Conservation (phyloP, 2,113 vertebrate species). For the Chaenocephalus aceratus region DNA sequence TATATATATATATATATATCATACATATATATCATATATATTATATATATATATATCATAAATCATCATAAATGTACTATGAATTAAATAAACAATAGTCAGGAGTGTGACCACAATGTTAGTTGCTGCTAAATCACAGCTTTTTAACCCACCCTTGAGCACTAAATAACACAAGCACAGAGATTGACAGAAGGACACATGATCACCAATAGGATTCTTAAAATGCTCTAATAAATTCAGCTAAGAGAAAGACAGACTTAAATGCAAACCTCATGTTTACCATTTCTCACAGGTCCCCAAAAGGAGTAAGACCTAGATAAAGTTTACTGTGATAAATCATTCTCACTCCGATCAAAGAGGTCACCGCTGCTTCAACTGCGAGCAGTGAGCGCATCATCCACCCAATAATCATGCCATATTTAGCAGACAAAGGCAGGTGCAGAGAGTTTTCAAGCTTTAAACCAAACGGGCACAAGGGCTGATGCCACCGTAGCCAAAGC, state of each 20-base stretch:
- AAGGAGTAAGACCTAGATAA: constrained; percentile 58
- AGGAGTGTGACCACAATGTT: constrained; percentile 76
- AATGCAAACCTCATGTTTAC: constrained; percentile 70
- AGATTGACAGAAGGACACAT: constrained; percentile 78
- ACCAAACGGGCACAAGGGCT: constrained; percentile 62
- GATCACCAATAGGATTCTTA: constrained; percentile 74
- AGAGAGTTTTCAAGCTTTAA: constrained; percentile 68
- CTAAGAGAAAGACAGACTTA: constrained; percentile 76
- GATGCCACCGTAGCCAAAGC: constrained; percentile 65
- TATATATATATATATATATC: constrained; percentile 43
- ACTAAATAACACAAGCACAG: constrained; percentile 81
- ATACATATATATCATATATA: constrained; percentile 29
- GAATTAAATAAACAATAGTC: constrained; percentile 76
- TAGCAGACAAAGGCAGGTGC: constrained; percentile 75
- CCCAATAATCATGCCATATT: constrained; percentile 70
- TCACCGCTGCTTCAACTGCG: constrained; percentile 57
- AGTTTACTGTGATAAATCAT: constrained; percentile 65
- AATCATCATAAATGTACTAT: constrained; percentile 51
- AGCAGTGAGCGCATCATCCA: constrained; percentile 63
- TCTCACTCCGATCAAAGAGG: constrained; percentile 69
- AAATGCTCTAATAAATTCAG: constrained; percentile 80
- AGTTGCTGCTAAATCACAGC: constrained; percentile 70
- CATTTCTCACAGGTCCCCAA: constrained; percentile 52
- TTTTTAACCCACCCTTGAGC: constrained; percentile 71
- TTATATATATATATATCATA: constrained; percentile 35